Percentiles rank a stretch among this genome's conserved stretches.
Evolutionary conservation across 2,113 vertebrate species (phyloP).

Genomic region (Passer montanus): DNA sequence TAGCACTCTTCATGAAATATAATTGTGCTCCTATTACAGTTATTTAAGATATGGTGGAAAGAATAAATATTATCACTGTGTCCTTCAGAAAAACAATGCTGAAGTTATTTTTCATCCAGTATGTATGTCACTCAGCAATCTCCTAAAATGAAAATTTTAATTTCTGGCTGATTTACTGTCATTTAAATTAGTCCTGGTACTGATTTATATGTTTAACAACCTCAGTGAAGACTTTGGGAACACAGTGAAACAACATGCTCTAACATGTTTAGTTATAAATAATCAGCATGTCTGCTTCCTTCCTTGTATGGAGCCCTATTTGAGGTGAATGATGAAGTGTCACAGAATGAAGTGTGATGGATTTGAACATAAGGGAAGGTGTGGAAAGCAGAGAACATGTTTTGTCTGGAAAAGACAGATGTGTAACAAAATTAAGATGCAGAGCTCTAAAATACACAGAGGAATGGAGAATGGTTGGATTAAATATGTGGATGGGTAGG

Average conservation of each 20-base stretch:
- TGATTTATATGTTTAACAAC: not conserved
- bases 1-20: not conserved
- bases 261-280: not conserved
- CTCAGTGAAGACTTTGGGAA: not conserved
- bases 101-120: not conserved
- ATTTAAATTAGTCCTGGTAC: not conserved
- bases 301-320: not conserved
- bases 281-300: not conserved
- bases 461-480: not conserved
- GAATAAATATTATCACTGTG: not conserved
- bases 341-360: not conserved
- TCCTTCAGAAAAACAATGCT: not conserved
- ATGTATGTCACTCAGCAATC: not conserved
- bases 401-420: not conserved
- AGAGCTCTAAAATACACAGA: not conserved
- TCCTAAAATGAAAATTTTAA: not conserved
- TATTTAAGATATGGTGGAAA: not conserved
- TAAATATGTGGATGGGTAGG: not conserved
- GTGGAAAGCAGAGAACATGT: not conserved
- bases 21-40: not conserved
- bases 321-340: not conserved
- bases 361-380: not conserved
- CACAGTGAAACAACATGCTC: not conserved
- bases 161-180: not conserved
- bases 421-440: not conserved